A percentile compares a stretch with the other conserved stretches of the same genome.
phyloP scores from a whole-genome alignment of 2,797 vertebrate genomes.

The Rhinichthys osculus region DNA sequence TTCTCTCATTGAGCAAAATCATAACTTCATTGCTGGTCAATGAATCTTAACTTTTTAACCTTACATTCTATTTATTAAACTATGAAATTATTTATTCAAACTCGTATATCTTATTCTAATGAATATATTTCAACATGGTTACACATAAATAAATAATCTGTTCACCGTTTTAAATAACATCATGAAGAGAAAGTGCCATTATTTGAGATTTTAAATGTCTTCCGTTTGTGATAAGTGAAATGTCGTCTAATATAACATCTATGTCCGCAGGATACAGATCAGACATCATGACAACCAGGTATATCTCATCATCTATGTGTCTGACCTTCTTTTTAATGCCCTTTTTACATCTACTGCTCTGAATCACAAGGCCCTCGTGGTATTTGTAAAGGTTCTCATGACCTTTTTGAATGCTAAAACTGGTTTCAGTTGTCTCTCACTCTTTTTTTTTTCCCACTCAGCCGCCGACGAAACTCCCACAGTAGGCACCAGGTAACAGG shows the following conservation, averaged over 20 bases:
- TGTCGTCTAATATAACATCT: not conserved
- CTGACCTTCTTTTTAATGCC: not conserved
- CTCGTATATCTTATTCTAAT: too few relatives aligned
- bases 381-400: constrained; percentile 36
- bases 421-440: constrained; percentile 17
- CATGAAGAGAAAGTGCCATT: not conserved
- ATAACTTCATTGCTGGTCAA: too few relatives aligned
- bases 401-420: constrained; percentile 23
- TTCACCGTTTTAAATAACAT: not conserved
- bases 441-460: constrained; percentile 63
- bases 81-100: too few relatives aligned
- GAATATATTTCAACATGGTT: too few relatives aligned
- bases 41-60: too few relatives aligned
- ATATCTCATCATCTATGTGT: constrained; percentile 4
- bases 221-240: not conserved
- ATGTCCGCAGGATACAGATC: constrained; percentile 74
- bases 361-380: constrained; percentile 21
- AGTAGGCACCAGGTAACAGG: constrained; percentile 92
- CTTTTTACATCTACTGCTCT: constrained; percentile 29
- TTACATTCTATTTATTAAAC: too few relatives aligned
- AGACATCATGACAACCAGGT: constrained; percentile 82
- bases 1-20: too few relatives aligned
- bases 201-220: not conserved
- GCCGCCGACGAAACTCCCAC: constrained; percentile 97
- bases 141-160: too few relatives aligned